These are phyloP conservation scores for Sander lucioperca DNA, from an alignment of 2,113 vertebrate genomes.

Conservation along the genomic window DNA sequence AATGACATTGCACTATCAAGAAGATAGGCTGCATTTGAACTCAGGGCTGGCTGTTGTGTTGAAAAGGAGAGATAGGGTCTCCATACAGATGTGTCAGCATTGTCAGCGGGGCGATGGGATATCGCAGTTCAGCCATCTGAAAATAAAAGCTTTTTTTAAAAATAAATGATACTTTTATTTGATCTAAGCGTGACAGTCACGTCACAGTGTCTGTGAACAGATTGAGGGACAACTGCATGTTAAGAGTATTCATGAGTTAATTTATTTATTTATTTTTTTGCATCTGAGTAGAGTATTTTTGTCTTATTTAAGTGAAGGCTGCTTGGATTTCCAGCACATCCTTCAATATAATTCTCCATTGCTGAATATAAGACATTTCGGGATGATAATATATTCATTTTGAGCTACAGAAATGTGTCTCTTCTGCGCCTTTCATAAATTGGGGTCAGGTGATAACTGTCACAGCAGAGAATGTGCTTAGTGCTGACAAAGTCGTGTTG, in stretches of 20 bases:
- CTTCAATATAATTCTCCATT: slow-evolving; percentile 46
- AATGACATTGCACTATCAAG: slow-evolving; percentile 32
- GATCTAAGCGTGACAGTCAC: slow-evolving; percentile 16
- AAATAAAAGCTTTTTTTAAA: slow-evolving; percentile 47
- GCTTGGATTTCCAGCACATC: slow-evolving; percentile 39
- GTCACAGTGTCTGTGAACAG: background rate
- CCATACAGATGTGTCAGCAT: slow-evolving; percentile 24
- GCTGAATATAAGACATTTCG: slow-evolving; percentile 50
- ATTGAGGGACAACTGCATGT: slow-evolving; percentile 2
- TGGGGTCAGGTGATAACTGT: slow-evolving; percentile 83
- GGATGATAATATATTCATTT: slow-evolving; percentile 75
- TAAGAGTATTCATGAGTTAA: slow-evolving; percentile 33
- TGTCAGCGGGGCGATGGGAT: slow-evolving; percentile 1
- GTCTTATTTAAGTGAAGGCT: slow-evolving; percentile 62
- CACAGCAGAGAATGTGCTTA: slow-evolving; percentile 72
- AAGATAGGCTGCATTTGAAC: slow-evolving; percentile 53
- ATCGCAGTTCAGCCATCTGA: background rate
- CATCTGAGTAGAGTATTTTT: slow-evolving; percentile 30
- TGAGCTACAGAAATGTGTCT: slow-evolving; percentile 56
- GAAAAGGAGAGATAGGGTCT: slow-evolving; percentile 34
- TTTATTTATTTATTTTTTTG: background rate
- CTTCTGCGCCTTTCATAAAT: slow-evolving; percentile 74
- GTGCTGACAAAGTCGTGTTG: slow-evolving; percentile 78
- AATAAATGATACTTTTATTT: slow-evolving; percentile 3
- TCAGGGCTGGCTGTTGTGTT: slow-evolving; percentile 15